Evolutionary conservation across 1,140 invertebrate species (phyloP).

Genomic region (Bombus ignitus): DNA sequence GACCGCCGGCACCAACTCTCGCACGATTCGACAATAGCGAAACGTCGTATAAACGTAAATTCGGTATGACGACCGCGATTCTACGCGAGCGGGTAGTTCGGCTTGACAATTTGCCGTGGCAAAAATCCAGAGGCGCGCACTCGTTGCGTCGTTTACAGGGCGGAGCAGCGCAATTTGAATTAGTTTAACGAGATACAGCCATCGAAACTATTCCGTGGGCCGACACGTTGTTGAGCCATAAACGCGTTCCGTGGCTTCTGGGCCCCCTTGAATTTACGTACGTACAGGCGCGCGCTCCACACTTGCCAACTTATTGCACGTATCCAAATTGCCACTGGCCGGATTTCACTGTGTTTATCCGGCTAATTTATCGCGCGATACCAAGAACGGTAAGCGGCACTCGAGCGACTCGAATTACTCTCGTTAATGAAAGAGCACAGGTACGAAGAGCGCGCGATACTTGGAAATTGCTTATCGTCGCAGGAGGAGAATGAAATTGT

Average conservation of each 20-base stretch:
- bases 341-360: conserved; percentile 20
- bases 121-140: background rate
- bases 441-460: background rate
- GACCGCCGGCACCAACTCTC: background rate
- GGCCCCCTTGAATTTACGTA: background rate
- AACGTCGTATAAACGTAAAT: background rate
- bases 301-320: conserved; percentile 29
- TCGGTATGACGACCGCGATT: too few relatives aligned
- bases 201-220: conserved; percentile 1
- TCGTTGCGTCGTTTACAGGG: background rate
- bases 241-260: background rate
- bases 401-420: conserved; percentile 18
- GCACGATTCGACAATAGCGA: background rate
- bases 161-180: background rate
- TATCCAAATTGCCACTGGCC: conserved; percentile 16
- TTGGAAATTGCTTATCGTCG: background rate
- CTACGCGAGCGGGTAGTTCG: background rate
- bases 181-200: conserved; percentile 16
- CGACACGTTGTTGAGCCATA: background rate
- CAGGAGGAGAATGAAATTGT: background rate
- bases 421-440: background rate
- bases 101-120: background rate
- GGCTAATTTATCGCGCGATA: conserved; percentile 31
- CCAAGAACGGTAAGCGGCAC: conserved; percentile 16
- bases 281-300: background rate